Conservation (phyloP, 2,113 vertebrate species). For the Ictalurus punctatus region DNA sequence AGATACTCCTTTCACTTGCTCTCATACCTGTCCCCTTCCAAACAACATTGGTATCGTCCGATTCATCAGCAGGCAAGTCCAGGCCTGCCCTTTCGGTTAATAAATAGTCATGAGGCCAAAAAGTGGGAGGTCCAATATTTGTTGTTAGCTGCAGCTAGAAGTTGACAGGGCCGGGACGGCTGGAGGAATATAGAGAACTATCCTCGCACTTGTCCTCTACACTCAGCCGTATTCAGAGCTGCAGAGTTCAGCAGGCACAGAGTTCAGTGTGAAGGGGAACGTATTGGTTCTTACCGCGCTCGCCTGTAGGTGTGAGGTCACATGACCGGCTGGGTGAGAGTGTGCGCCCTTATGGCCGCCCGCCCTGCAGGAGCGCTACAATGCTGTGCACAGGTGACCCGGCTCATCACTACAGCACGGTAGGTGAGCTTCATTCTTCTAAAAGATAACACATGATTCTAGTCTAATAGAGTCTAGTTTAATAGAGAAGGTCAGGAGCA, state of each 20-base stretch:
- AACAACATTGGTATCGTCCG: slow-evolving; percentile 75
- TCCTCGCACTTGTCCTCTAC: slow-evolving; percentile 27
- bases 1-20: slow-evolving; percentile 19
- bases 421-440: slow-evolving; percentile 71
- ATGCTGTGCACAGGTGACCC: slow-evolving; percentile 86
- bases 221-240: slow-evolving; percentile 7
- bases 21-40: slow-evolving; percentile 53
- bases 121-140: slow-evolving; percentile 79
- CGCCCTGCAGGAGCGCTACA: slow-evolving; percentile 65
- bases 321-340: slow-evolving; percentile 72
- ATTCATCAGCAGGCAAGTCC: slow-evolving; percentile 83
- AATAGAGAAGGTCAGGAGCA: not conserved
- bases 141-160: slow-evolving; percentile 87
- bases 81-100: slow-evolving; percentile 81
- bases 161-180: slow-evolving; percentile 80
- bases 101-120: slow-evolving; percentile 87
- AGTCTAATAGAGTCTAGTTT: not conserved
- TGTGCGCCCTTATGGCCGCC: slow-evolving; percentile 50
- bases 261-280: not conserved
- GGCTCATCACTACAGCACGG: slow-evolving; percentile 79
- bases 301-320: slow-evolving; percentile 55
- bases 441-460: not conserved
- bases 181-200: slow-evolving; percentile 56
- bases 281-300: not conserved
- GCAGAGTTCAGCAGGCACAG: not conserved